Evolutionary conservation across 2,888 invertebrate species (phyloP).

Genomic region (Gibbula magus): DNA sequence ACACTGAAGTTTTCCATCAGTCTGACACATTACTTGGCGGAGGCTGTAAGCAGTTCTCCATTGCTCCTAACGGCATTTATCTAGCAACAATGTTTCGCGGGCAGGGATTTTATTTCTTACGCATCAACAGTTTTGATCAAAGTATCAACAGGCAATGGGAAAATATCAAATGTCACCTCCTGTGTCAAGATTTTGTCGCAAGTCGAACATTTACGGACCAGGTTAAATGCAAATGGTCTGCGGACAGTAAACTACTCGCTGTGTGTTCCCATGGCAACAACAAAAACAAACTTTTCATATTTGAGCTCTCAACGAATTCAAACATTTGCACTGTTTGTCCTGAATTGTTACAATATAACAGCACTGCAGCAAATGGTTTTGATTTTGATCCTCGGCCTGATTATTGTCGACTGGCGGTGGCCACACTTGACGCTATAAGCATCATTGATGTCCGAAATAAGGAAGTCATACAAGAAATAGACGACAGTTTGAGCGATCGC

Average conservation of each 20-base stretch:
- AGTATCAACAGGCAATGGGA: background rate
- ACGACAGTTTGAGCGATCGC: conserved; percentile 32
- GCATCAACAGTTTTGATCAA: conserved; percentile 24
- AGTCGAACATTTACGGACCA: conserved; percentile 48
- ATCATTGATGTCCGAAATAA: conserved; percentile 45
- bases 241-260: conserved; percentile 56
- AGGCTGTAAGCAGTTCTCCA: conserved; percentile 52
- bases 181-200: conserved; percentile 45
- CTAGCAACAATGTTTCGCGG: conserved; percentile 53
- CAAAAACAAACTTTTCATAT: conserved; percentile 47
- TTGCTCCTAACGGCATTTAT: conserved; percentile 61
- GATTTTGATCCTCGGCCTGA: conserved; percentile 61
- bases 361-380: conserved; percentile 55
- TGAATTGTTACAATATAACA: conserved; percentile 45
- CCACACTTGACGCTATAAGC: conserved; percentile 46
- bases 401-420: conserved; percentile 54
- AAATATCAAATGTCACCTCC: conserved; percentile 39
- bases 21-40: conserved; percentile 48
- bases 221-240: conserved; percentile 63
- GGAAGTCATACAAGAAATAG: conserved; percentile 4
- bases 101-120: conserved; percentile 36
- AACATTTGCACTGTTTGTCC: conserved; percentile 49
- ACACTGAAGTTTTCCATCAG: conserved; percentile 46
- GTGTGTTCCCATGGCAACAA: conserved; percentile 45
- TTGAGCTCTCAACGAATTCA: conserved; percentile 35